Percentiles rank a stretch among this genome's conserved stretches.
These are phyloP conservation scores for Lochmaea crataegi DNA, from an alignment of 2,888 invertebrate species.

Conservation along the genomic window DNA sequence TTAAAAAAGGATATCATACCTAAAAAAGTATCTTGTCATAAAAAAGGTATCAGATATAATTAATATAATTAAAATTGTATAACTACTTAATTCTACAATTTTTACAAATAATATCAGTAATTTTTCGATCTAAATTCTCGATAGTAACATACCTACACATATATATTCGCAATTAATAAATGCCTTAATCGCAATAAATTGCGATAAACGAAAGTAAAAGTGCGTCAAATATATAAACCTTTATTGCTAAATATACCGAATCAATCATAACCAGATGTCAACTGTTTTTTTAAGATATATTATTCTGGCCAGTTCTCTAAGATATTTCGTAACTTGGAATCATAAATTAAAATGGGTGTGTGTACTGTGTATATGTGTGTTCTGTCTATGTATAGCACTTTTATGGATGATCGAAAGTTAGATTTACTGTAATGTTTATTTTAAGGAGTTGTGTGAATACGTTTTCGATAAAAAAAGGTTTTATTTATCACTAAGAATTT, in stretches of 20 bases:
- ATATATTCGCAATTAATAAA: constrained; percentile 17
- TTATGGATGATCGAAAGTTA: constrained; percentile 31
- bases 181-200: constrained; percentile 2
- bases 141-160: not conserved
- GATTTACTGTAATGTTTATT: not conserved
- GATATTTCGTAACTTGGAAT: constrained; percentile 24
- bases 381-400: constrained; percentile 20
- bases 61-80: too few relatives aligned
- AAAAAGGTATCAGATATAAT: too few relatives aligned
- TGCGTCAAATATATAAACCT: constrained; percentile 25
- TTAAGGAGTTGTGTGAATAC: not conserved
- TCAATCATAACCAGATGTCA: constrained; percentile 34
- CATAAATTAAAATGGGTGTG: constrained; percentile 25
- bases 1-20: too few relatives aligned
- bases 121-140: too few relatives aligned
- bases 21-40: too few relatives aligned
- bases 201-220: constrained; percentile 35
- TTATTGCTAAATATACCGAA: constrained; percentile 23
- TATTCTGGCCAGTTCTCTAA: constrained; percentile 22
- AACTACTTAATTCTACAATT: not conserved
- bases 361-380: constrained; percentile 11
- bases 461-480: not conserved
- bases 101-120: not conserved
- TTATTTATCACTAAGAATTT: not conserved
- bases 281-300: constrained; percentile 23